Evolutionary conservation across 2,888 invertebrate species (phyloP), one percentile per base, ranked within the genome.

Genomic region (Crematogaster levior): DNA sequence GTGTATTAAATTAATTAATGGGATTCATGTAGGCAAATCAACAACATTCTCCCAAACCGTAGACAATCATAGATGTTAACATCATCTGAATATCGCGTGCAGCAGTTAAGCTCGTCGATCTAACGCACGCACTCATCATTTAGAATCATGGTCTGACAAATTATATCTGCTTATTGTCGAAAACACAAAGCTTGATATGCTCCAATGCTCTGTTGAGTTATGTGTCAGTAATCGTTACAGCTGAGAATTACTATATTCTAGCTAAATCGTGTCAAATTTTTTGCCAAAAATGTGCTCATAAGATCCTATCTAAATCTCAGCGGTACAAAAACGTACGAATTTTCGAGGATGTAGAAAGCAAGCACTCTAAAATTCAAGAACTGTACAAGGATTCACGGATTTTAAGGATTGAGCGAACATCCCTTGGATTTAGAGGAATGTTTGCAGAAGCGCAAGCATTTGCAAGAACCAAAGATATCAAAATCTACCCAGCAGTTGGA

Each of bases 401-500:
- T n/a, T 51, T 53, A 40, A 75, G 66, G 40, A 65, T 15, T 27
- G 51, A 53, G 51, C 10, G 27, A 75, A 75, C 40, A 40, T 75
- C 51, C 27, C 37, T 65, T 65, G 51, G 51, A 53, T 75, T 40
- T 65, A 37, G 21, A 75, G 27, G 10, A 65, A 53, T 27, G 65
- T 63, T 65, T 65, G 37, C 3, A 65, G 46, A 3, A 51, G 24
- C 21, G 40, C 34, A 65, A 63, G 51, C 51, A 53, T 65, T 65
- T 65, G 63, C 15, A 51, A 65, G 40, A 66, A 53, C n/a, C 66
- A 75, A 75, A n/a, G 27, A 75, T 75, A 51, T 65, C 51, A 40
- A 51, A 27, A 65, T 65, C 27, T 53, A 75, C 6, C 34, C 12
- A 34, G 15, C 58, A 43, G 43, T 74, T 48, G 30, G 15, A 61